These are phyloP conservation scores for Myxocyprinus asiaticus DNA, from an alignment of 2,113 vertebrate genomes.

Conservation along the genomic window DNA sequence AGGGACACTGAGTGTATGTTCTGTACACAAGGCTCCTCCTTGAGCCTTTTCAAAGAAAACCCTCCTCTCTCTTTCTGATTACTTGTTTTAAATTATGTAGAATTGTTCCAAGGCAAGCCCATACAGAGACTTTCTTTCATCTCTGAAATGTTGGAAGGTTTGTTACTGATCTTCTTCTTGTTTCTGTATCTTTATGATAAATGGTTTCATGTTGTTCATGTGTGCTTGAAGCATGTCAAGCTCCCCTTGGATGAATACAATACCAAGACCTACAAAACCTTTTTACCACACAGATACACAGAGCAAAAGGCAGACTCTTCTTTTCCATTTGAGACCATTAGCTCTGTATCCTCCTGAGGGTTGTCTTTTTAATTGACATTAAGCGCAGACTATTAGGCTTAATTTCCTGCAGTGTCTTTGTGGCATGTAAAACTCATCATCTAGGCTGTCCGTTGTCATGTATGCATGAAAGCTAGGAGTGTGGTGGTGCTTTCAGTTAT, in stretches of 20 bases:
- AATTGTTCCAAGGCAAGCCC: neutral
- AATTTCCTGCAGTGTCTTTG: neutral
- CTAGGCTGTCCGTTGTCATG: neutral
- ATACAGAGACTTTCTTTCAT: neutral
- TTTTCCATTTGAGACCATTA: constrained; percentile 13
- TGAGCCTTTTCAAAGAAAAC: constrained; percentile 8
- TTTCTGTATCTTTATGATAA: neutral
- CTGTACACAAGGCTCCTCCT: neutral
- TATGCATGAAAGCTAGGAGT: too few relatives aligned
- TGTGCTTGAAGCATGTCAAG: neutral
- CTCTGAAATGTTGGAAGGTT: neutral
- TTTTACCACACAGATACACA: neutral
- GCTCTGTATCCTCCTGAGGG: neutral
- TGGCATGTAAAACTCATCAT: neutral
- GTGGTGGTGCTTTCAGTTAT: neutral
- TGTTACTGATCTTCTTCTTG: neutral
- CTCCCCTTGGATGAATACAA: neutral
- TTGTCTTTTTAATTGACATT: constrained; percentile 20
- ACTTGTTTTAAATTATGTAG: neutral
- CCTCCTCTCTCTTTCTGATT: neutral
- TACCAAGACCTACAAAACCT: neutral
- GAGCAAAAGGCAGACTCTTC: neutral
- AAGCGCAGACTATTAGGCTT: constrained; percentile 25
- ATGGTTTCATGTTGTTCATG: neutral
- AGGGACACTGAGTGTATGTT: constrained; percentile 6